phyloP scores from a whole-genome alignment of 2,113 vertebrate species.

The Hemichromis elongatus region DNA sequence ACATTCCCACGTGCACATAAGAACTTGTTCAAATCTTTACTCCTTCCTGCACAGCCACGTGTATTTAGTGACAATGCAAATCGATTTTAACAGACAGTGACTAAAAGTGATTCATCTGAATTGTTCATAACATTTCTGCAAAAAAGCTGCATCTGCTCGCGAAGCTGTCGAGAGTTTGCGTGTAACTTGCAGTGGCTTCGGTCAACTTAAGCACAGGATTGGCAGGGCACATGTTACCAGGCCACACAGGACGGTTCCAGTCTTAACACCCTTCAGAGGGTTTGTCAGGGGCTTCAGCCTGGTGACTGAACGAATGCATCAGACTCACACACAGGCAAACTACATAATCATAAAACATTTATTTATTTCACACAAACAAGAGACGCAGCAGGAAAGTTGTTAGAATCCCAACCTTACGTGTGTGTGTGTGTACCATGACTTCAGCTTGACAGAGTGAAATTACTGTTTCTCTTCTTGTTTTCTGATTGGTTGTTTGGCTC shows the following conservation, averaged over 20 bases:
- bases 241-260: too few relatives aligned
- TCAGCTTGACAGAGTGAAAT: too few relatives aligned
- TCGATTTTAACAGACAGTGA: not conserved
- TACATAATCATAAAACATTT: too few relatives aligned
- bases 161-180: not conserved
- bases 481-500: not conserved
- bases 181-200: not conserved
- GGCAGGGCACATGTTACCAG: not conserved
- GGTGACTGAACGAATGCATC: too few relatives aligned
- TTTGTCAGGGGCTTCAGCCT: not conserved
- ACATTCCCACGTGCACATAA: not conserved
- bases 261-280: too few relatives aligned
- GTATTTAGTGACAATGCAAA: not conserved
- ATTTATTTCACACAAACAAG: not conserved
- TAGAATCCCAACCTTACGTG: not conserved
- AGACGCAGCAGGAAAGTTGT: not conserved
- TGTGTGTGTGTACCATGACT: too few relatives aligned
- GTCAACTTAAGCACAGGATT: not conserved
- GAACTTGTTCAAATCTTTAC: not conserved
- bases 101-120: not conserved
- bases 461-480: not conserved
- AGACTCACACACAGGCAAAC: too few relatives aligned
- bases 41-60: not conserved
- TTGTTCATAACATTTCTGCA: not conserved
- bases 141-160: not conserved